Evolutionary conservation across 2,797 vertebrate genomes (phyloP), one percentile per base, ranked within the genome.

Genomic region (Crypturellus tataupa): DNA sequence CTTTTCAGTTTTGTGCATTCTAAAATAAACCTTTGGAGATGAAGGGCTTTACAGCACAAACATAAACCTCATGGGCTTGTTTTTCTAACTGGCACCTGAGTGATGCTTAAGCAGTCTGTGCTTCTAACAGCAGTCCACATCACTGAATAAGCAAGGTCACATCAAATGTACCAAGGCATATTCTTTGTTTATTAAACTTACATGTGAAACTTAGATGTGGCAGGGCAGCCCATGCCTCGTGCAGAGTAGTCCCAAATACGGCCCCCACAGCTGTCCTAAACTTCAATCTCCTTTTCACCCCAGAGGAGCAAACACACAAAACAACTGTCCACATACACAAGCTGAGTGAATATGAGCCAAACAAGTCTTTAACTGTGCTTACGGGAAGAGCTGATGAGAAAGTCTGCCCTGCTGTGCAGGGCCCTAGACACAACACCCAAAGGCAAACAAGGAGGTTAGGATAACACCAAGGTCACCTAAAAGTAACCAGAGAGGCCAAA

Each of bases 121-220:
- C 40, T 49, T 17, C 3, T 3, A n/a, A 19, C 0, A 39, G 4
- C 49, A 35, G 4, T 6, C 33, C 77, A 73, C 17, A 64, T 9
- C 10, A 10, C 39, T 40, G 56, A 64, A 55, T 59, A 18, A 10
- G 2, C 6, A 33, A 27, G 16, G 1, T 2, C 23, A 37, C 67
- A 14, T 20, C 8, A 37, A 69, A 20, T 4, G 15, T 18, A 8
- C 19, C 33, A 69, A 5, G 7, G 7, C 18, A 31, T 4, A 13
- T 2, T 18, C 17, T 19, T 33, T 10, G 7, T 4, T 13, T 16
- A n/a, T 42, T 47, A 27, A 19, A 5, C 9, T 75, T 29, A n/a
- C 0, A 1, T 0, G 1, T 15, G 60, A 27, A 19, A 5, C 9
- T 75, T 29, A n/a, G 1, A 1, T 0, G 1, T 15, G 60, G 18